Conservation (phyloP, 2,888 invertebrate genomes). For the Macaria notata region DNA sequence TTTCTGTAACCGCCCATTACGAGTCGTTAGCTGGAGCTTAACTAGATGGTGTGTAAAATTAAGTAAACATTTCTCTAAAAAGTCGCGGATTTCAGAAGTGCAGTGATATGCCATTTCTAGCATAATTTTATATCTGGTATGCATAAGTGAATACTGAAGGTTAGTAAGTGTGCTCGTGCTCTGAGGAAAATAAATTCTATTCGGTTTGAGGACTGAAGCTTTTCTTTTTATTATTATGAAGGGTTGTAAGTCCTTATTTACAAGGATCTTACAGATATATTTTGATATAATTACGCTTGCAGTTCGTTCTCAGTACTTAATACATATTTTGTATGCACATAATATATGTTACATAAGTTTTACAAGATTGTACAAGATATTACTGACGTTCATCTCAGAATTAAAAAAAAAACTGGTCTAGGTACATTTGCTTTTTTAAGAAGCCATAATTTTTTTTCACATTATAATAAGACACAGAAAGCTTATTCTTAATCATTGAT, state of each 20-base stretch:
- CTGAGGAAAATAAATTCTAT: background rate
- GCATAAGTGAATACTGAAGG: constrained; percentile 11
- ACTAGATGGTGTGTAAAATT: no score
- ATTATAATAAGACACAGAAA: no score
- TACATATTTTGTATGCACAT: background rate
- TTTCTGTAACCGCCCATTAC: no score
- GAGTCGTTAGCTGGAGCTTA: no score
- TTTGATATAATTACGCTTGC: background rate
- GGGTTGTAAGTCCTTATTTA: background rate
- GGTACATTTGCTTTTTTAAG: no score
- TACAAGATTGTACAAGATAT: background rate
- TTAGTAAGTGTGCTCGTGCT: background rate
- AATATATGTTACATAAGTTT: background rate
- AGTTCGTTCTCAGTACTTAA: background rate
- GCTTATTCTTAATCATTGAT: no score
- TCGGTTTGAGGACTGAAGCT: background rate
- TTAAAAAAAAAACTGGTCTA: background rate
- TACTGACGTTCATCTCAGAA: background rate
- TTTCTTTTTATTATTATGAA: background rate
- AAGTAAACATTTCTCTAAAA: no score
- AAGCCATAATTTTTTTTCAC: no score
- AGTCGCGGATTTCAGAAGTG: no score
- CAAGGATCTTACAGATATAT: background rate
- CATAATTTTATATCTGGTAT: constrained; percentile 6
- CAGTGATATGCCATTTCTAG: no score